Conservation (phyloP, 2,888 invertebrate species). For the Phania funesta region DNA sequence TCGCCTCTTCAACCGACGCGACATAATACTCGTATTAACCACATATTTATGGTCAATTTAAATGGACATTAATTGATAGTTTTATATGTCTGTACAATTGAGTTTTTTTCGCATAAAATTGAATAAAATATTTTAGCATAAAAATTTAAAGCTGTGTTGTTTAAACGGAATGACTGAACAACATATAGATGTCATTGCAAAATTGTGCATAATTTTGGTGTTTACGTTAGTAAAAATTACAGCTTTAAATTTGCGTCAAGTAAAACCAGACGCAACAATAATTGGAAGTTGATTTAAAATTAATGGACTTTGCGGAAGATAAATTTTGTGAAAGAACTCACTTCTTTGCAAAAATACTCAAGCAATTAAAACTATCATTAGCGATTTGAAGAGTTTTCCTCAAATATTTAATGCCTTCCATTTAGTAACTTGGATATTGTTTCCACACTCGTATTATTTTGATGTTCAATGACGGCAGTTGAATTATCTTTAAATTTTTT, state of each 20-base stretch:
- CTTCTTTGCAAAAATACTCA: too few relatives aligned
- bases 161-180: neutral
- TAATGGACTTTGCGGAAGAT: too few relatives aligned
- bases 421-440: too few relatives aligned
- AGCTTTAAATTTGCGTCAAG: neutral
- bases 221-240: constrained; percentile 14
- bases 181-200: constrained; percentile 53
- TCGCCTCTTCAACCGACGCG: neutral
- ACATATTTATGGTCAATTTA: constrained; percentile 68
- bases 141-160: neutral
- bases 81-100: constrained; percentile 56
- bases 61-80: constrained; percentile 70
- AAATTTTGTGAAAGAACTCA: too few relatives aligned
- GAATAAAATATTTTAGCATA: constrained; percentile 45
- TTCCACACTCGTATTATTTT: too few relatives aligned
- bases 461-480: too few relatives aligned
- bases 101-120: constrained; percentile 12
- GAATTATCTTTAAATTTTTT: too few relatives aligned
- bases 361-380: too few relatives aligned
- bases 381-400: too few relatives aligned
- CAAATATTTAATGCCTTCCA: too few relatives aligned
- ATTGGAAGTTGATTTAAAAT: neutral
- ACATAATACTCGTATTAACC: constrained; percentile 44
- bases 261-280: neutral
- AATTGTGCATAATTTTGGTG: constrained; percentile 44